Conservation (phyloP, 2,113 vertebrate genomes). For the Elephas maximus region DNA sequence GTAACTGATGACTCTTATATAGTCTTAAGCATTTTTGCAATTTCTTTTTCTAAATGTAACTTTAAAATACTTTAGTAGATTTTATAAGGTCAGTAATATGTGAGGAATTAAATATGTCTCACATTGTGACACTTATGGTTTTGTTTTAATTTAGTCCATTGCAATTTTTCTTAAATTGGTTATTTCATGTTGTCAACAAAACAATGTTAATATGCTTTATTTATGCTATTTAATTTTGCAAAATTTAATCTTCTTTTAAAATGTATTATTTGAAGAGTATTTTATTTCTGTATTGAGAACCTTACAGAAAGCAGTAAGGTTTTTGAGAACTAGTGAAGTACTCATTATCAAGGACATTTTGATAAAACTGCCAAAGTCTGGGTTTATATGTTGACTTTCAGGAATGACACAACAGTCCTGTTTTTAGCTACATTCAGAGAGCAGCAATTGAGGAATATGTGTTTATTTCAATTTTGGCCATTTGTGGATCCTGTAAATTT, state of each 20-base stretch:
- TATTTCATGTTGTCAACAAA: conserved; percentile 86
- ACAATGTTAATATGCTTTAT: conserved; percentile 90
- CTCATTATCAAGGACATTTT: conserved; percentile 83
- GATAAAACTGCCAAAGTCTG: conserved; percentile 89
- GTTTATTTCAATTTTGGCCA: conserved; percentile 56
- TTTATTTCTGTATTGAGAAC: conserved; percentile 85
- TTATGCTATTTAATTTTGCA: conserved; percentile 92
- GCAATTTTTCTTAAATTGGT: conserved; percentile 83
- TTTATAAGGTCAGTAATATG: conserved; percentile 86
- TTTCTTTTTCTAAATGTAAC: conserved; percentile 86
- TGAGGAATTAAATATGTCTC: conserved; percentile 88
- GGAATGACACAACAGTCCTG: conserved; percentile 80
- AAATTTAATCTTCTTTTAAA: conserved; percentile 86
- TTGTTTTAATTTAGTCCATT: conserved; percentile 81
- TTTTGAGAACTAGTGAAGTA: conserved; percentile 83
- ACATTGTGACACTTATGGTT: conserved; percentile 85
- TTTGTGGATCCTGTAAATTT: conserved; percentile 45
- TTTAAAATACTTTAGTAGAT: conserved; percentile 90
- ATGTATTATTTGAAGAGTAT: conserved; percentile 86
- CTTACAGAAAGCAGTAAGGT: conserved; percentile 74
- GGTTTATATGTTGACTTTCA: conserved; percentile 85
- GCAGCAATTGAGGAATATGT: conserved; percentile 41
- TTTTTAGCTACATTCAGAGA: conserved; percentile 68
- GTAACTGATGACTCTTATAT: conserved; percentile 90
- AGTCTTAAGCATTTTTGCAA: conserved; percentile 90